phyloP scores from a whole-genome alignment of 1,140 invertebrate species.

The Heliconius hermathena region DNA sequence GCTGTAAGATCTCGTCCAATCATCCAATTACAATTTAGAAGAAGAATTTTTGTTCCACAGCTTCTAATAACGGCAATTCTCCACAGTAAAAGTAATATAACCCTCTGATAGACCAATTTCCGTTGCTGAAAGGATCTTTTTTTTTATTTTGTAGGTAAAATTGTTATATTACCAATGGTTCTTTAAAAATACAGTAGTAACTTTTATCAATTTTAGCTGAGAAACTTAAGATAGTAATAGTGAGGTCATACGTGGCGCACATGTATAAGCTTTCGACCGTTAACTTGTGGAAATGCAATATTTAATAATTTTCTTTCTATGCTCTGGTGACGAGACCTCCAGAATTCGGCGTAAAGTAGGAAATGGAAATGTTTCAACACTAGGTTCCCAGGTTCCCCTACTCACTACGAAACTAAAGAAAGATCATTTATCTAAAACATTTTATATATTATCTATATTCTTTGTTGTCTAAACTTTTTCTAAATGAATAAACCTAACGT shows the following conservation, averaged over 20 bases:
- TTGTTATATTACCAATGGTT: neutral
- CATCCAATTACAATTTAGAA: neutral
- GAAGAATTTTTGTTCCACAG: neutral
- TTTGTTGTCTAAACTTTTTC: neutral
- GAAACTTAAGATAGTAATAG: neutral
- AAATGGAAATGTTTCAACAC: no score
- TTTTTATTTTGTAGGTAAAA: neutral
- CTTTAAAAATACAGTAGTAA: no score
- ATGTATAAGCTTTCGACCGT: no score
- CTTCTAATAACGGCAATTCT: slow-evolving; percentile 10
- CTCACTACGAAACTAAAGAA: no score
- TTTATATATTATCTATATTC: no score
- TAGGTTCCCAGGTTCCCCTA: no score
- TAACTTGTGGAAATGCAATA: no score
- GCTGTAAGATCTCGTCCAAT: slow-evolving; percentile 1
- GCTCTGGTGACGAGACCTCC: no score
- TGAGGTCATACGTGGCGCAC: no score
- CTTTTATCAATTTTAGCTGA: neutral
- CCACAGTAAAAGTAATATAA: slow-evolving; percentile 4
- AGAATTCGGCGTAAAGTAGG: no score
- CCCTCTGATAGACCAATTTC: slow-evolving; percentile 1
- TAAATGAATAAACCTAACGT: neutral
- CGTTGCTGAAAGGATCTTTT: neutral
- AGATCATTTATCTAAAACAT: no score
- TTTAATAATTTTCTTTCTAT: no score